Evolutionary conservation across 1,140 invertebrate species (phyloP).

Genomic region (Tachypleus tridentatus): DNA sequence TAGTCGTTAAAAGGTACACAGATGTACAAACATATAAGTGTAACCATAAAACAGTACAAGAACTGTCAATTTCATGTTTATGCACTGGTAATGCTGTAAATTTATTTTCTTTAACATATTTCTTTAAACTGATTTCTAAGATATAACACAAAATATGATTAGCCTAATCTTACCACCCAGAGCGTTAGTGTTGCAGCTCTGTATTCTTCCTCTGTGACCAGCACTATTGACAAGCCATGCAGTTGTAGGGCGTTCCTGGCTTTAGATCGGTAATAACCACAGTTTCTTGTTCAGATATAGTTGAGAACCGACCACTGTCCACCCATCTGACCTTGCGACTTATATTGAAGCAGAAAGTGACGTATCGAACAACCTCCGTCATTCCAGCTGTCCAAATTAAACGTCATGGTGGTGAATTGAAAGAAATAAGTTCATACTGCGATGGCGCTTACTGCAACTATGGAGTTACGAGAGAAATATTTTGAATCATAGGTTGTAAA

Average conservation of each 20-base stretch:
- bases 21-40: too few species aligned
- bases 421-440: constrained; percentile 17
- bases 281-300: constrained; percentile 12
- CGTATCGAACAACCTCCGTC: constrained; percentile 42
- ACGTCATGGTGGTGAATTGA: constrained; percentile 35
- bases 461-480: constrained; percentile 3
- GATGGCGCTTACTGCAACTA: constrained; percentile 21
- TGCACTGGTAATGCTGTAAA: too few species aligned
- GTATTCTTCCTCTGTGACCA: constrained; percentile 83
- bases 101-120: too few species aligned
- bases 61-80: too few species aligned
- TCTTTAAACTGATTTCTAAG: too few species aligned
- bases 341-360: constrained; percentile 40
- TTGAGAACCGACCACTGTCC: constrained; percentile 9
- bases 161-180: too few species aligned
- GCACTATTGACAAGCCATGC: constrained; percentile 93
- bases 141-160: too few species aligned
- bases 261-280: constrained; percentile 16
- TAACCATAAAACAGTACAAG: too few species aligned
- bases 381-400: constrained; percentile 39
- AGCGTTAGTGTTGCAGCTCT: constrained; percentile 85
- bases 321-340: constrained; percentile 15
- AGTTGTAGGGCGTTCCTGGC: constrained; percentile 29
- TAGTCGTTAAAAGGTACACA: too few species aligned
- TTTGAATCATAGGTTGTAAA: neutral